Evolutionary conservation across 2,113 vertebrate genomes (phyloP).

Genomic region (Neopipo cinnamomea): DNA sequence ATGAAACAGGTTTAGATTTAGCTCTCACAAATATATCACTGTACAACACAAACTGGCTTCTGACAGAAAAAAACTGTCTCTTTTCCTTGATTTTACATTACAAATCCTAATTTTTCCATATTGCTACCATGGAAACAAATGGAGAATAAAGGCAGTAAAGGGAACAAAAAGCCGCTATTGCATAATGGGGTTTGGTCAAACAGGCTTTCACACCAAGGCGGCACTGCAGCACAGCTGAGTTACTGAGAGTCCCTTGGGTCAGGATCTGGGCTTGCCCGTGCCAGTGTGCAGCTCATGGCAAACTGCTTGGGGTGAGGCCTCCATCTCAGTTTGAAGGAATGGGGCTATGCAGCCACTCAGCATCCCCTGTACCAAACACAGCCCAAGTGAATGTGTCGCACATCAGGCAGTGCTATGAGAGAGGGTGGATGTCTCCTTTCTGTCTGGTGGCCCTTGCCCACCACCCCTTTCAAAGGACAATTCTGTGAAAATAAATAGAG

Average conservation of each 20-base stretch:
- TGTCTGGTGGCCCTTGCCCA: neutral
- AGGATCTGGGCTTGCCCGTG: neutral
- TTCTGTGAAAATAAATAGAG: neutral
- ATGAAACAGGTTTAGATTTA: neutral
- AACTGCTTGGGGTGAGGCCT: neutral
- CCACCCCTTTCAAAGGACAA: neutral
- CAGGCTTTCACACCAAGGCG: neutral
- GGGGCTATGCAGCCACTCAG: neutral
- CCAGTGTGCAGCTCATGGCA: neutral
- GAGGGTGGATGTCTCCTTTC: neutral
- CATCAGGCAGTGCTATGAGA: fast-evolving
- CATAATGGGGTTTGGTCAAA: neutral
- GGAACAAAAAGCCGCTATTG: neutral
- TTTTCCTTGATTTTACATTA: neutral
- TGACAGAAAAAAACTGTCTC: neutral
- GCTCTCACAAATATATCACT: neutral
- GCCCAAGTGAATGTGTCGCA: fast-evolving
- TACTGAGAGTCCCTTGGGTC: neutral
- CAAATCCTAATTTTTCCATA: neutral
- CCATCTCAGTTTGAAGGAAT: neutral
- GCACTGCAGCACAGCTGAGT: neutral
- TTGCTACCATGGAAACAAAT: constrained; percentile 52
- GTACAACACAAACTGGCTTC: neutral
- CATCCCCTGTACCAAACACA: neutral
- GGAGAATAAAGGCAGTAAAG: neutral